These are phyloP conservation scores for Amphipyra tragopoginis DNA, from an alignment of 2,888 invertebrate genomes.

Conservation along the genomic window DNA sequence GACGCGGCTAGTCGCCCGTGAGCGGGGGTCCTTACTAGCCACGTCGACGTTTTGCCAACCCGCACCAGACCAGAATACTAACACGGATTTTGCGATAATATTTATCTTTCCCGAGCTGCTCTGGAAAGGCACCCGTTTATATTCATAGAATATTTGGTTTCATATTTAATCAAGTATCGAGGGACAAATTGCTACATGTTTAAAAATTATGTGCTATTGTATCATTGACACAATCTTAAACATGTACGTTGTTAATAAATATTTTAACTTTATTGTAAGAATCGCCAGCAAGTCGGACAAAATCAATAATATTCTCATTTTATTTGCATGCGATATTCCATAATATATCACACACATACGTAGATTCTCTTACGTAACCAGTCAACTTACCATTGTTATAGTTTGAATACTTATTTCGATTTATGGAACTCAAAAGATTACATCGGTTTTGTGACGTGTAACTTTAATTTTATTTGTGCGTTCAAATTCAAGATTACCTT, in stretches of 20 bases:
- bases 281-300: conserved; percentile 2
- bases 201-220: no score
- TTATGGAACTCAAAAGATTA: not conserved
- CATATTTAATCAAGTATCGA: no score
- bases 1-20: not conserved
- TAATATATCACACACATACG: conserved; percentile 1
- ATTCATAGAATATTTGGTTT: not conserved
- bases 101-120: conserved; percentile 7
- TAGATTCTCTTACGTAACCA: conserved; percentile 21
- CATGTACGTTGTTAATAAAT: not conserved
- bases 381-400: not conserved
- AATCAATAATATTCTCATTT: conserved; percentile 31
- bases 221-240: no score
- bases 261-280: not conserved
- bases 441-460: not conserved
- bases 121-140: not conserved
- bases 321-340: conserved; percentile 6
- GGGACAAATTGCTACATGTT: no score
- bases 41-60: conserved; percentile 2
- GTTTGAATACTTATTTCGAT: not conserved
- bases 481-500: conserved; percentile 21
- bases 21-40: conserved; percentile 4
- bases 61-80: not conserved
- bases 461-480: not conserved
- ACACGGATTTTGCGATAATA: conserved; percentile 8